Percentiles rank a stretch among this genome's conserved stretches.
These are phyloP conservation scores for Daubentonia madagascariensis DNA, from an alignment of 2,113 vertebrate species.

Conservation along the genomic window DNA sequence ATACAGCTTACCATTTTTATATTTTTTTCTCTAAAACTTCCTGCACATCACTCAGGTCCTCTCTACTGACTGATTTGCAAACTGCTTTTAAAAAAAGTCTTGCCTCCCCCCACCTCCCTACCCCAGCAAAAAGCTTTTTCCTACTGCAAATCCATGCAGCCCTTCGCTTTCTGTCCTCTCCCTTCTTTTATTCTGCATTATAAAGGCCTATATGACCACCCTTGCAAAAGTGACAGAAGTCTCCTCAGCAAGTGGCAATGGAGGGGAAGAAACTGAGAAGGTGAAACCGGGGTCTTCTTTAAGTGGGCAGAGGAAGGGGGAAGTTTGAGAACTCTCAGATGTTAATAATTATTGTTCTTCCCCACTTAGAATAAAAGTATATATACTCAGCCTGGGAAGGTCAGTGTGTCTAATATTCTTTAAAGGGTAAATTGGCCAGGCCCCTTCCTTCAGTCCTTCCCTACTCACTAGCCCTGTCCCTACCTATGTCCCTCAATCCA, in stretches of 20 bases:
- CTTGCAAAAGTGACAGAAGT: background rate
- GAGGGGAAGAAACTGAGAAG: background rate
- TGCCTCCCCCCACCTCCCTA: too few relatives aligned
- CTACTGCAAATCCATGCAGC: background rate
- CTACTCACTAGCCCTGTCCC: background rate
- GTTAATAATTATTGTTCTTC: background rate
- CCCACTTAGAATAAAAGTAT: background rate
- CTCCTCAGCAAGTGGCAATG: background rate
- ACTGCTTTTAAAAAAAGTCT: background rate
- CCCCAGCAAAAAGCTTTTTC: background rate
- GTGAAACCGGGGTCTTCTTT: background rate
- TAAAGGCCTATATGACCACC: background rate
- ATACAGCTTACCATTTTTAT: background rate
- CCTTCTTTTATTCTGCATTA: background rate
- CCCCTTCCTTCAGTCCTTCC: background rate
- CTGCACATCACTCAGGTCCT: background rate
- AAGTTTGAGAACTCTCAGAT: background rate
- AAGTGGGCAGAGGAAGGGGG: background rate
- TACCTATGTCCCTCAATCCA: background rate
- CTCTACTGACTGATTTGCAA: background rate
- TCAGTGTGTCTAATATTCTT: background rate
- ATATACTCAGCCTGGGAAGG: background rate
- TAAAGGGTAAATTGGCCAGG: background rate
- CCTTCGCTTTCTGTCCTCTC: background rate
- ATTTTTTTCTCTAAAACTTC: background rate